These are phyloP conservation scores for Aurelia sp. DNA, from an alignment of 30 jellyfish, hydroid and myxozoan genomes.

Conservation along the genomic window DNA sequence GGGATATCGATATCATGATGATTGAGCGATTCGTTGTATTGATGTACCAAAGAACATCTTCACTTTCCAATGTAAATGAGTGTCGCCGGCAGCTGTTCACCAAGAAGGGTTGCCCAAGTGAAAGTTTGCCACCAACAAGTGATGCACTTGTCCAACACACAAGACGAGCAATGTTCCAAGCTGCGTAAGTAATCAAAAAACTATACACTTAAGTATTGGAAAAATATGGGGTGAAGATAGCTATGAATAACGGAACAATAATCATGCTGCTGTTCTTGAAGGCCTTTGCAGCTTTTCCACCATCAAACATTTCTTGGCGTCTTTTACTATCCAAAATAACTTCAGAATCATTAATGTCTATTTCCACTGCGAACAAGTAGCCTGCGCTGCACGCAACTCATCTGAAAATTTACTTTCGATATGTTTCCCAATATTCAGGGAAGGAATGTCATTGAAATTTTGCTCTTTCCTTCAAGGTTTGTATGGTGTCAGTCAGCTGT, in stretches of 20 bases:
- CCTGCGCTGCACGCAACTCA: neutral
- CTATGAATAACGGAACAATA: neutral
- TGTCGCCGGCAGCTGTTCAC: conserved; percentile 17
- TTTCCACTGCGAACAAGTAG: too few species aligned
- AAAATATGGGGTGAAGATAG: neutral
- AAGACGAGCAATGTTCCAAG: conserved; percentile 33
- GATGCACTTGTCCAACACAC: conserved; percentile 23
- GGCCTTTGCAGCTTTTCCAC: neutral
- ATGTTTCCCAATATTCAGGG: neutral
- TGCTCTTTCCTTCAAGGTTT: neutral
- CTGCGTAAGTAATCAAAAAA: conserved; percentile 4
- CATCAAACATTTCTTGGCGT: neutral
- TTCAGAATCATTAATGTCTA: too few species aligned
- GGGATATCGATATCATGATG: neutral
- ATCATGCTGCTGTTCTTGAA: neutral
- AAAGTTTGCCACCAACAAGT: conserved; percentile 31
- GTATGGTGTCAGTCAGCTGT: conserved; percentile 40
- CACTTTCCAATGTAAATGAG: neutral
- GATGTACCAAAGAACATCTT: conserved; percentile 21
- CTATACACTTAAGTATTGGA: neutral
- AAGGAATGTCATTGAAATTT: neutral
- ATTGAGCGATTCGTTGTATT: conserved; percentile 37
- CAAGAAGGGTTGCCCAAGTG: conserved; percentile 34
- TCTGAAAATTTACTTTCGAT: neutral
- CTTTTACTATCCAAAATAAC: too few species aligned